Conservation (phyloP, 2,113 vertebrate species). For the Colaptes auratus region DNA sequence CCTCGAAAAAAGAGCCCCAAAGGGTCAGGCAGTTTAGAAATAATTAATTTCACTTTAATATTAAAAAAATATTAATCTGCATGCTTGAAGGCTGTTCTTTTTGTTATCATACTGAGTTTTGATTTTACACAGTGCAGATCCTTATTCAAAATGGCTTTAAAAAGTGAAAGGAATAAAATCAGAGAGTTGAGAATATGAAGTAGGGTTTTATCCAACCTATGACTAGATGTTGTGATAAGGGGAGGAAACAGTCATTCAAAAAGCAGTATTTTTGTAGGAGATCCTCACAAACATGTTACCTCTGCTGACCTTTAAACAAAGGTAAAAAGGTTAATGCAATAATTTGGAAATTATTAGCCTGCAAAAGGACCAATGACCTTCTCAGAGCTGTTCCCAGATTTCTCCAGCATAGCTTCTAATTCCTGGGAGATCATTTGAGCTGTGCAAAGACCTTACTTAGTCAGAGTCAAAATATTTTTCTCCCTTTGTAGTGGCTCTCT, state of each 20-base stretch:
- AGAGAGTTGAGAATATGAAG: constrained; percentile 55
- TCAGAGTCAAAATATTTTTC: constrained; percentile 63
- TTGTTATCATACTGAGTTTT: constrained; percentile 62
- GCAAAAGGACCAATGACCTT: constrained; percentile 2
- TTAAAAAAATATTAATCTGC: constrained; percentile 12
- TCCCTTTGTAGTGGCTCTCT: constrained; percentile 33
- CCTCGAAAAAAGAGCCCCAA: constrained; percentile 26
- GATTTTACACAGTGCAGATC: constrained; percentile 67
- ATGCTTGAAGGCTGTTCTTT: constrained; percentile 56
- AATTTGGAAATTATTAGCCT: constrained; percentile 53
- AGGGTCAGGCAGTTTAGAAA: constrained; percentile 19
- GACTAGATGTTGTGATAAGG: constrained; percentile 56
- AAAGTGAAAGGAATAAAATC: constrained; percentile 64
- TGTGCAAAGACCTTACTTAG: constrained; percentile 11
- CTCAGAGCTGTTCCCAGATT: constrained; percentile 30
- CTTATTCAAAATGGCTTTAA: constrained; percentile 60
- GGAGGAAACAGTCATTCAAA: constrained; percentile 45
- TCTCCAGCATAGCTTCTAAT: constrained; percentile 16
- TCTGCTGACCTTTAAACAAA: constrained; percentile 61
- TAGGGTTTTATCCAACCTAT: constrained; percentile 51
- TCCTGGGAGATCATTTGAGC: constrained; percentile 51
- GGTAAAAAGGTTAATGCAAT: constrained; percentile 59
- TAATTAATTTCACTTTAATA: constrained; percentile 39
- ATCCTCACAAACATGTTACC: constrained; percentile 55
- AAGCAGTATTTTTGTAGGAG: constrained; percentile 45